Conservation (phyloP, 2,888 invertebrate species). For the Drosophila engyochracea region DNA sequence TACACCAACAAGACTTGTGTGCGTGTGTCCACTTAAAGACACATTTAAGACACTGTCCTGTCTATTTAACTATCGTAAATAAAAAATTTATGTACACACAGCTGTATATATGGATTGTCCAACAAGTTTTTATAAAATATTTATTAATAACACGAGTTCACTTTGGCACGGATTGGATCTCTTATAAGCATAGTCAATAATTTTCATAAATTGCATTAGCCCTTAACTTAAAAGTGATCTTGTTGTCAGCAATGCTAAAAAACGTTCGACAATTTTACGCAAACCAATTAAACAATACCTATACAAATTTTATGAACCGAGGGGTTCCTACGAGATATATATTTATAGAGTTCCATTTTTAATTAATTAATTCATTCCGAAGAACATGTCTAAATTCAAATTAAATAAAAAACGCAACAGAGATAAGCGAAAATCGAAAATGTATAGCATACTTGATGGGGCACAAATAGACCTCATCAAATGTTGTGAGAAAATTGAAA, state of each 20-base stretch:
- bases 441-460: constrained; percentile 3
- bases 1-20: constrained; percentile 5
- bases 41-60: constrained; percentile 15
- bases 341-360: background rate
- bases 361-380: background rate
- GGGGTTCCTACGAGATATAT: background rate
- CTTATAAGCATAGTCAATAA: background rate
- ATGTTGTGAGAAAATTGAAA: background rate
- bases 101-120: constrained; percentile 29
- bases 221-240: background rate
- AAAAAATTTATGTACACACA: constrained; percentile 12
- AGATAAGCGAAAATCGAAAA: background rate
- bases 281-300: background rate
- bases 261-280: background rate
- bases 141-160: background rate
- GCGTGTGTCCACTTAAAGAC: constrained; percentile 9
- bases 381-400: background rate
- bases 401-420: background rate
- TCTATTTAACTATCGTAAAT: constrained; percentile 11
- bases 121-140: constrained; percentile 8
- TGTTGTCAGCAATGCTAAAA: background rate
- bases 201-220: background rate
- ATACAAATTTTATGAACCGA: background rate
- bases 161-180: constrained; percentile 20
- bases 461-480: background rate